Evolutionary conservation across 2,888 invertebrate species (phyloP).

Genomic region (Rhorus exstirpatorius): DNA sequence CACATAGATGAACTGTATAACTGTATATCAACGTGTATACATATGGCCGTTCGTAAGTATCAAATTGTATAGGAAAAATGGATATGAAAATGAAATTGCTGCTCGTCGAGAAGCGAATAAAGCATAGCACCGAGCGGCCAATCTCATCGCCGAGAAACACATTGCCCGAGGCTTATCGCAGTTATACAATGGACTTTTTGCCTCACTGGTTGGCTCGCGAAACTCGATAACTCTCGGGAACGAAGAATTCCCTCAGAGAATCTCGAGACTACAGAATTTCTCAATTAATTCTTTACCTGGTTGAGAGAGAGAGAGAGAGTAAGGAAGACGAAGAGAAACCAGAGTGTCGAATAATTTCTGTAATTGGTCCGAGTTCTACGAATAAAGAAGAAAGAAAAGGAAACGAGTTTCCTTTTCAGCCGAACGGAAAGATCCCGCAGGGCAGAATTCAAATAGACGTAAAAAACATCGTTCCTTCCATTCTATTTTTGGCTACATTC

Average conservation of each 20-base stretch:
- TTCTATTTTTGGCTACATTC: no score
- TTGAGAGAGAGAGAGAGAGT: neutral
- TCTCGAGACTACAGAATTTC: neutral
- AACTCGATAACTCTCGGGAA: conserved; percentile 38
- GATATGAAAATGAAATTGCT: conserved; percentile 60
- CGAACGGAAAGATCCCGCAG: no score
- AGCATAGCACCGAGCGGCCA: conserved; percentile 15
- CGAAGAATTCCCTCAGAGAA: conserved; percentile 20
- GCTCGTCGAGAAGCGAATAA: conserved; percentile 9
- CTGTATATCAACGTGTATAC: neutral
- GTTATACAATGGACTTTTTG: conserved; percentile 51
- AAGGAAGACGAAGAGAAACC: no score
- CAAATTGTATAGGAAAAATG: conserved; percentile 24
- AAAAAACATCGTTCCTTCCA: neutral
- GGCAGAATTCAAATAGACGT: neutral
- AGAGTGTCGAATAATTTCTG: no score
- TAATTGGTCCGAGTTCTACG: no score
- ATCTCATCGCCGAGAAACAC: conserved; percentile 29
- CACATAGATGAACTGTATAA: neutral
- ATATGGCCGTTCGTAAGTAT: conserved; percentile 7
- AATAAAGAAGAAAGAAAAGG: neutral
- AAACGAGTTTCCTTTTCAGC: no score
- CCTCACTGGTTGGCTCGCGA: conserved; percentile 18
- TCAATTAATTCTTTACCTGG: conserved; percentile 25
- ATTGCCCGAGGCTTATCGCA: conserved; percentile 38